Base-by-base conservation (phyloP, 1,140 invertebrate species). In the Drosophila ercepeae region DNA sequence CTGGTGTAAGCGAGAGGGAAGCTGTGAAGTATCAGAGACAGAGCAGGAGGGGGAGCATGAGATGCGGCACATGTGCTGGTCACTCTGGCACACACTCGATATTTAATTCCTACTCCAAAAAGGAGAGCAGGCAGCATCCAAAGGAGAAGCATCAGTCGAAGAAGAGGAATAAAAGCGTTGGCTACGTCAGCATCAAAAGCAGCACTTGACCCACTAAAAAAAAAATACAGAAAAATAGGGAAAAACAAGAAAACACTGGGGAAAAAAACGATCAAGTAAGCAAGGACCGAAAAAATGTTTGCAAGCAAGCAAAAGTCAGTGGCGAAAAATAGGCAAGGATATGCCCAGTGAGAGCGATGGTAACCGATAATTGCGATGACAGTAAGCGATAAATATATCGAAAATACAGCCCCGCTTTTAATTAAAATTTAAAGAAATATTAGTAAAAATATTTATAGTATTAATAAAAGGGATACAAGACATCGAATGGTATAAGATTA, bases 21-120 rank as follows among this genome's bases (percentile, higher is more conserved):
- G 53, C 42, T 36, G 11, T 61, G 54, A 55, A 57, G 49, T n/a
- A 44, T 23, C 48, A 14, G 42, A 44, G 54, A 54, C 27, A 46
- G 44, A 52, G 52, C 16, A n/a, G 42, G 46, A 29, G 52, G 42
- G 68, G 54, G 57, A 2, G 16, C 7, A 52, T 41, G 58, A 51
- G 59, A 68, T 72, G 36, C 60, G 61, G 18, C 65, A 75, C 75
- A 82, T 79, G 64, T 79, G 70, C 50, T 32, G 46, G 45, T 46
- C 63, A 64, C 59, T 65, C 63, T 6, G 36, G 29, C 41, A 14
- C 55, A 63, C 52, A 74, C 81, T 65, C 81, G 81, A 86, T 86
- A 86, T 86, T 88, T 88, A 79, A 86, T 86, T 86, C 73, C 68
- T 81, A 70, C 82, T 86, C 81, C 57, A 78, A 84, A 83, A 86